A percentile compares a stretch with the other conserved stretches of the same genome.
phyloP scores from a whole-genome alignment of 1,140 invertebrate genomes.

The Scaptodrosophila lebanonensis region DNA sequence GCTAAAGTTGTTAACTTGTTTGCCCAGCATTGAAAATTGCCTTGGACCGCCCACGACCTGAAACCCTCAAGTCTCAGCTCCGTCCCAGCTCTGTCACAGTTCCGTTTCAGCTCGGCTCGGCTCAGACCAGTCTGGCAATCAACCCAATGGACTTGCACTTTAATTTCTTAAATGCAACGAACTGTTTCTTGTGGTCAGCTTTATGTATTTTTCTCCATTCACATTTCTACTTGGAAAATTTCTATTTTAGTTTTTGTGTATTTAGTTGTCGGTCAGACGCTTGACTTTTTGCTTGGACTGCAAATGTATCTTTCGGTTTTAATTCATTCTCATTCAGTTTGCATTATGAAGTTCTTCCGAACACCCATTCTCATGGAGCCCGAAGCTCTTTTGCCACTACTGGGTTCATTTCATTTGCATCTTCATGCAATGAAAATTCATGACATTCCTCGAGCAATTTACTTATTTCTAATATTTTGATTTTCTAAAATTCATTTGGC shows the following conservation, averaged over 20 bases:
- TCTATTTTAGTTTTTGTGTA: conserved; percentile 46
- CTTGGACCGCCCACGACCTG: too few species aligned
- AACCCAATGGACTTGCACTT: too few species aligned
- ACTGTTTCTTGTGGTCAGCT: conserved; percentile 34
- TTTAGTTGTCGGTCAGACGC: conserved; percentile 23
- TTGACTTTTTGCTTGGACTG: conserved; percentile 51
- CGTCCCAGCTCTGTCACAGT: too few species aligned
- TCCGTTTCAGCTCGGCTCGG: too few species aligned
- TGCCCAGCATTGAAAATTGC: conserved; percentile 28
- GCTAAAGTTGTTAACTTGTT: conserved; percentile 40
- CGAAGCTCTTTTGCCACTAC: neutral
- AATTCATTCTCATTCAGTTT: conserved; percentile 47
- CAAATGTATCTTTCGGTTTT: conserved; percentile 73
- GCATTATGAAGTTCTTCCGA: conserved; percentile 29
- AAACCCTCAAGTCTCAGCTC: too few species aligned
- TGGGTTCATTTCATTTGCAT: too few species aligned
- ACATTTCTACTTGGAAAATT: conserved; percentile 41
- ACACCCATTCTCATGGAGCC: conserved; percentile 49
- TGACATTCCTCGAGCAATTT: too few species aligned
- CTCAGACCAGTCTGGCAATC: too few species aligned
- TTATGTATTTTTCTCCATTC: conserved; percentile 36
- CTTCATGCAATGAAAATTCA: too few species aligned
- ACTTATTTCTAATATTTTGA: too few species aligned
- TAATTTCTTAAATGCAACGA: conserved; percentile 52
- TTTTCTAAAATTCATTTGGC: too few species aligned